Percentiles rank a stretch among this genome's conserved stretches.
Conservation (phyloP, 2,888 invertebrate species). For the Archips xylosteana region DNA sequence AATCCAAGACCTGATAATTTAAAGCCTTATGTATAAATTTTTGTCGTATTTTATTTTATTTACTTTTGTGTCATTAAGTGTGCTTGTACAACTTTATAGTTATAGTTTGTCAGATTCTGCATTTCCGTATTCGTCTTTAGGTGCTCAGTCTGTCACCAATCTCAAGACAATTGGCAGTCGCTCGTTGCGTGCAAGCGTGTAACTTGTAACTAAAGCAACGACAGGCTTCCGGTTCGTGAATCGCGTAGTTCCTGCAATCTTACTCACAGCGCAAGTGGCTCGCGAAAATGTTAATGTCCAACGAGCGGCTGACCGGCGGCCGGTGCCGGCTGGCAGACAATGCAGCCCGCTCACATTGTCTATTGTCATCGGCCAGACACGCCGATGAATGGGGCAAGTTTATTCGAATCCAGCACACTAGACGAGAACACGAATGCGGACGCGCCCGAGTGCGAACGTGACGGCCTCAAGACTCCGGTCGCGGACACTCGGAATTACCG, state of each 20-base stretch:
- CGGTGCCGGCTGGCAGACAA: conserved; percentile 68
- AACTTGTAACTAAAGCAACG: conserved; percentile 53
- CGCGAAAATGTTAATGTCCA: conserved; percentile 58
- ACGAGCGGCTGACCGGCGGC: conserved; percentile 24
- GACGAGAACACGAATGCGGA: conserved; percentile 57
- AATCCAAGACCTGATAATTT: no score
- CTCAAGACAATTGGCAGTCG: conserved; percentile 13
- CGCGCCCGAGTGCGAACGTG: conserved; percentile 53
- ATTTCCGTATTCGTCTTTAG: neutral
- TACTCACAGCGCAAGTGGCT: conserved; percentile 58
- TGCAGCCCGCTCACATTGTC: conserved; percentile 71
- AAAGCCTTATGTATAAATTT: no score
- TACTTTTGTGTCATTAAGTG: neutral
- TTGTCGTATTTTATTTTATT: neutral
- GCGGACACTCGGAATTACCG: conserved; percentile 76
- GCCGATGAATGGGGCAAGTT: conserved; percentile 79
- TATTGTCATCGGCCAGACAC: conserved; percentile 69
- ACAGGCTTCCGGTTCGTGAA: conserved; percentile 49
- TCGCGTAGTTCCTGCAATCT: conserved; percentile 62
- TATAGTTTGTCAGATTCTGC: neutral
- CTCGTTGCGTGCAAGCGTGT: conserved; percentile 31
- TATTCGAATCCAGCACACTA: conserved; percentile 67
- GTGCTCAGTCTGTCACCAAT: neutral
- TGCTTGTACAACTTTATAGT: no score
- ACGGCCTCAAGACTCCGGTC: conserved; percentile 55